Evolutionary conservation across 1,140 invertebrate species (phyloP).

Genomic region (Drosophila ambigua): DNA sequence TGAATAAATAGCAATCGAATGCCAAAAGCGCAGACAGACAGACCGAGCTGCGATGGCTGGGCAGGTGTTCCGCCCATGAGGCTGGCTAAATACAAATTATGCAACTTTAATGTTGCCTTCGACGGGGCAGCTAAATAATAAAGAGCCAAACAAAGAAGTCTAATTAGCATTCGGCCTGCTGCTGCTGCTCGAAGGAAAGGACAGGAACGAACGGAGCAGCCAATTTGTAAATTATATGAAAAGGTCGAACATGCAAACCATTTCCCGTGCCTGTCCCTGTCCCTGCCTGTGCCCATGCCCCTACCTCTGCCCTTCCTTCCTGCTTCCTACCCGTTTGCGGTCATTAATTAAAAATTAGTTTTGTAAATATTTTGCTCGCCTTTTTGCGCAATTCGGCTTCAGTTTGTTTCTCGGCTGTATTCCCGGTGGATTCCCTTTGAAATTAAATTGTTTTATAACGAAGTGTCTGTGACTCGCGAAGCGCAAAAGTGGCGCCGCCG

Average conservation of each 20-base stretch:
- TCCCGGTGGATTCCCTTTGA: slow-evolving; percentile 26
- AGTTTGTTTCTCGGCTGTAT: background rate
- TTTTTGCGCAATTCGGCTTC: slow-evolving; percentile 39
- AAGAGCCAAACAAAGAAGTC: slow-evolving; percentile 34
- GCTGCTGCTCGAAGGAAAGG: slow-evolving; percentile 26
- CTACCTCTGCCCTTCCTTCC: background rate
- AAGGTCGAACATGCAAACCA: slow-evolving; percentile 74
- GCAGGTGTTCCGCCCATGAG: slow-evolving; percentile 53
- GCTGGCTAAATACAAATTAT: slow-evolving; percentile 46
- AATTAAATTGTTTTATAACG: slow-evolving; percentile 81
- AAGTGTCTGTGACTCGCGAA: slow-evolving; percentile 75
- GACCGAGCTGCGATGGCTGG: slow-evolving; percentile 23
- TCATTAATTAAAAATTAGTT: slow-evolving; percentile 76
- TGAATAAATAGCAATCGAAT: slow-evolving; percentile 28
- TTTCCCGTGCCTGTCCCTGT: slow-evolving; percentile 35
- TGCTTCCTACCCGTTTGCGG: slow-evolving; percentile 9
- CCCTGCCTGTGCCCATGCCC: background rate
- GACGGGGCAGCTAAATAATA: slow-evolving; percentile 18
- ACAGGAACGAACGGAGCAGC: slow-evolving; percentile 28
- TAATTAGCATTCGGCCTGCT: slow-evolving; percentile 62
- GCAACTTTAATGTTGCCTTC: slow-evolving; percentile 63
- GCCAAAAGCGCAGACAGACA: slow-evolving; percentile 14
- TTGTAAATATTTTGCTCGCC: slow-evolving; percentile 74
- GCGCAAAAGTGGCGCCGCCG: slow-evolving; percentile 71
- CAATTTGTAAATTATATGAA: slow-evolving; percentile 76